phyloP scores from a whole-genome alignment of 2,113 vertebrate species.

The Tenebrosternarchus preto region DNA sequence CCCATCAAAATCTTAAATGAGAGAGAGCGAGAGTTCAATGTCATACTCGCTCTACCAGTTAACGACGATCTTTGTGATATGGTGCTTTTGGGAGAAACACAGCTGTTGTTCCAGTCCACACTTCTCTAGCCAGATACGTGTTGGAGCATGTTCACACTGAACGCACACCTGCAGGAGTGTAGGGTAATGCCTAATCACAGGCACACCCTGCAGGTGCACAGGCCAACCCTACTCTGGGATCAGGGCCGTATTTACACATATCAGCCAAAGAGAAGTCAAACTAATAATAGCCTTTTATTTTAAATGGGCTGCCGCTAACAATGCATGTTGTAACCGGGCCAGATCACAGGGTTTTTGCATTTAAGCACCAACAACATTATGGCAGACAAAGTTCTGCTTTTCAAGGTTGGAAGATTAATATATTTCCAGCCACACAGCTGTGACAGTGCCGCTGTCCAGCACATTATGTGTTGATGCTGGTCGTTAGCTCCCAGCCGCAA shows the following conservation, averaged over 20 bases:
- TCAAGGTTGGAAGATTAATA: slow-evolving; percentile 18
- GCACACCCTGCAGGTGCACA: slow-evolving; percentile 47
- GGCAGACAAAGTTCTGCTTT: slow-evolving; percentile 2
- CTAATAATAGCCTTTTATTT: slow-evolving; percentile 43
- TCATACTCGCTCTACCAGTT: no score
- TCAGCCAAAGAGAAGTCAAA: slow-evolving; percentile 40
- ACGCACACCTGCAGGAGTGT: slow-evolving; percentile 43
- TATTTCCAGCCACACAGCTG: slow-evolving; percentile 5
- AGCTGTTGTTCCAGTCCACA: background rate
- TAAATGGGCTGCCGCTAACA: slow-evolving; percentile 22
- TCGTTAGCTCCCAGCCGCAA: slow-evolving; percentile 27
- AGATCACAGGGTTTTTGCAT: background rate
- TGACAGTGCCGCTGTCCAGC: slow-evolving; percentile 3
- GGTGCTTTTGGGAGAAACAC: no score
- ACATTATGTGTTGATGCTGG: slow-evolving; percentile 14
- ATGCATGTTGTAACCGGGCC: background rate
- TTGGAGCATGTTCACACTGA: slow-evolving; percentile 33
- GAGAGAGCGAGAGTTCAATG: no score
- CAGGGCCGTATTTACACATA: slow-evolving; percentile 24
- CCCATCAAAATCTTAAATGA: no score
- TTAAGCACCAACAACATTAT: slow-evolving; percentile 5
- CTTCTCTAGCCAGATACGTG: slow-evolving; percentile 18
- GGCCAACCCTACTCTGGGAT: slow-evolving; percentile 22
- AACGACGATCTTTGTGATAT: no score
- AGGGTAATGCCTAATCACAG: slow-evolving; percentile 47